Conservation (phyloP, 2,888 invertebrate genomes). For the Stenichneumon culpator region DNA sequence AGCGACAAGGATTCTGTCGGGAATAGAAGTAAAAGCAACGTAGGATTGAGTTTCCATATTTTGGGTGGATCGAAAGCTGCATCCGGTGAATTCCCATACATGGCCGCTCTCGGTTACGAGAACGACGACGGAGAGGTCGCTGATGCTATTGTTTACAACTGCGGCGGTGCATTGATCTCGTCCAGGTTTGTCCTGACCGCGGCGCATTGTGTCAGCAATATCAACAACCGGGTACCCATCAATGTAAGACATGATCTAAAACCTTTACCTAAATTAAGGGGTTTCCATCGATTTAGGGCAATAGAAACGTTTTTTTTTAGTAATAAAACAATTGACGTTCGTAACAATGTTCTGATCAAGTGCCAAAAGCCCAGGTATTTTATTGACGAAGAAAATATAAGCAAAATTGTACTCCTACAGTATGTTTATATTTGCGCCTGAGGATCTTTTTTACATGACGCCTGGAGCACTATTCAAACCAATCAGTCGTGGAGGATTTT, state of each 20-base stretch:
- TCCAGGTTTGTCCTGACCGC: conserved; percentile 79
- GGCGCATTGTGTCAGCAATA: conserved; percentile 81
- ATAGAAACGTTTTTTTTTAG: too few species aligned
- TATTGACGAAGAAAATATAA: too few species aligned
- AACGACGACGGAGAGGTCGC: conserved; percentile 53
- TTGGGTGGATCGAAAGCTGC: conserved; percentile 72
- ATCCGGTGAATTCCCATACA: conserved; percentile 78
- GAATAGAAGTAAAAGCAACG: background rate
- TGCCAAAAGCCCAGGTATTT: too few species aligned
- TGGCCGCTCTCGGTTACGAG: conserved; percentile 79
- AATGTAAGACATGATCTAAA: conserved; percentile 72
- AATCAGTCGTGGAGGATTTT: too few species aligned
- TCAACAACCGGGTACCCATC: conserved; percentile 74
- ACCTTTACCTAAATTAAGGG: background rate
- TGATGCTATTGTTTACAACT: conserved; percentile 73
- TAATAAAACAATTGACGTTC: too few species aligned
- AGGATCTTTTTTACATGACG: too few species aligned
- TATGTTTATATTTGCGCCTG: too few species aligned
- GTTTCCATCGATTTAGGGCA: too few species aligned
- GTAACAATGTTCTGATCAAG: too few species aligned
- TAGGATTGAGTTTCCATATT: conserved; percentile 73
- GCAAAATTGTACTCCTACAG: too few species aligned
- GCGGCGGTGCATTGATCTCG: conserved; percentile 81
- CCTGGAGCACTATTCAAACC: too few species aligned
- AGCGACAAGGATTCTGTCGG: background rate